Percentiles rank a stretch among this genome's conserved stretches.
Evolutionary conservation across 2,113 vertebrate species (phyloP).

Genomic region (Mormyrus lacerda): DNA sequence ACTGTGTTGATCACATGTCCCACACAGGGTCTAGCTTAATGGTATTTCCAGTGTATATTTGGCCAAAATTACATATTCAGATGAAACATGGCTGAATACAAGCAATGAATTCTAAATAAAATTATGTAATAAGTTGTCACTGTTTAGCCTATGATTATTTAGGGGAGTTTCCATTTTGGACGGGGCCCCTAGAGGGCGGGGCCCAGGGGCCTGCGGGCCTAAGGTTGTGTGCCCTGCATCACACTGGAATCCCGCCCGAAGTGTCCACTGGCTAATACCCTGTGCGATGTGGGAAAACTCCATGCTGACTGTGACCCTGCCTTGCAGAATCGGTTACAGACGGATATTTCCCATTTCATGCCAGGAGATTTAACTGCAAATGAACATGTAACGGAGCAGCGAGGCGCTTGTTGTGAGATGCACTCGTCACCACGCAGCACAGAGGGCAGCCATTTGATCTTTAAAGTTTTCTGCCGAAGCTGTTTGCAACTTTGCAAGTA

Average conservation of each 20-base stretch:
- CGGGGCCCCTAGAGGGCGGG: not conserved
- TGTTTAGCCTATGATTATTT: not conserved
- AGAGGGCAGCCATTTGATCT: not conserved
- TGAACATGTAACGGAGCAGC: not conserved
- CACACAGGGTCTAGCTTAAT: not conserved
- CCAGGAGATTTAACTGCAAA: not conserved
- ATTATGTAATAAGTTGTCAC: not conserved
- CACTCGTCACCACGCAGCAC: not conserved
- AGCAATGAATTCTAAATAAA: not conserved
- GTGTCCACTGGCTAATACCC: not conserved
- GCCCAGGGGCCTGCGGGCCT: not conserved
- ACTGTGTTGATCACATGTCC: not conserved
- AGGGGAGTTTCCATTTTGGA: not conserved
- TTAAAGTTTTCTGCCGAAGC: not conserved
- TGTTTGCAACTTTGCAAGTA: not conserved
- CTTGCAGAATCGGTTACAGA: not conserved
- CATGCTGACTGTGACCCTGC: not conserved
- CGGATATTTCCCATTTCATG: not conserved
- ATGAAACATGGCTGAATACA: not conserved
- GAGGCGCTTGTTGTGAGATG: not conserved
- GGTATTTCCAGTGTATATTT: not conserved
- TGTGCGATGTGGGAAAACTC: not conserved
- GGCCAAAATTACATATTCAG: not conserved
- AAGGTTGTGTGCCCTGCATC: not conserved
- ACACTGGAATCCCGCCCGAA: not conserved